Percentiles rank a stretch among this genome's conserved stretches.
These are phyloP conservation scores for Tiliqua scincoides DNA, from an alignment of 2,113 vertebrate species.

Conservation along the genomic window DNA sequence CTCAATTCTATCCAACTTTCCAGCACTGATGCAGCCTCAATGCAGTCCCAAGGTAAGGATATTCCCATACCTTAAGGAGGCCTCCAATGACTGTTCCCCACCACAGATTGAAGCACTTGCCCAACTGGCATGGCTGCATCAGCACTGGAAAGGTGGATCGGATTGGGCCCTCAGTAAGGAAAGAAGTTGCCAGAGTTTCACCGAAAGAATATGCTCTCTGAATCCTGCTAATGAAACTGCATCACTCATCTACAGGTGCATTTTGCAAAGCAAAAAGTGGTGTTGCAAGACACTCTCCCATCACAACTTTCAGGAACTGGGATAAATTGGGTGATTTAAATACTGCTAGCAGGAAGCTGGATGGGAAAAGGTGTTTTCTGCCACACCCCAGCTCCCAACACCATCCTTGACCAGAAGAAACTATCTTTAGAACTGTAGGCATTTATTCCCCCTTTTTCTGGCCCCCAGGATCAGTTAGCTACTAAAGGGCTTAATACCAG, in stretches of 20 bases:
- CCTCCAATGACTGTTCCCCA: too few species aligned
- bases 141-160: too few species aligned
- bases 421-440: slow-evolving; percentile 25
- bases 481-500: neutral
- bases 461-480: neutral
- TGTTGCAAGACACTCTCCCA: neutral
- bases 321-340: neutral
- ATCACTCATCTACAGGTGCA: neutral
- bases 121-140: too few species aligned
- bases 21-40: too few species aligned
- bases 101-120: too few species aligned
- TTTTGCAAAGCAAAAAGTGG: neutral
- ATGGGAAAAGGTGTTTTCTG: neutral
- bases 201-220: neutral
- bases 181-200: neutral
- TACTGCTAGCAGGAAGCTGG: neutral
- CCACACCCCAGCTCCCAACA: neutral
- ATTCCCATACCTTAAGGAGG: too few species aligned
- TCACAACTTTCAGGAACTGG: neutral
- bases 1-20: too few species aligned
- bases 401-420: neutral
- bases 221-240: neutral
- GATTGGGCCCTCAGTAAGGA: too few species aligned
- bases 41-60: too few species aligned
- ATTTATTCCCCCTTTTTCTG: neutral